Conservation (phyloP, 2,797 vertebrate species). For the Babyrousa celebensis region DNA sequence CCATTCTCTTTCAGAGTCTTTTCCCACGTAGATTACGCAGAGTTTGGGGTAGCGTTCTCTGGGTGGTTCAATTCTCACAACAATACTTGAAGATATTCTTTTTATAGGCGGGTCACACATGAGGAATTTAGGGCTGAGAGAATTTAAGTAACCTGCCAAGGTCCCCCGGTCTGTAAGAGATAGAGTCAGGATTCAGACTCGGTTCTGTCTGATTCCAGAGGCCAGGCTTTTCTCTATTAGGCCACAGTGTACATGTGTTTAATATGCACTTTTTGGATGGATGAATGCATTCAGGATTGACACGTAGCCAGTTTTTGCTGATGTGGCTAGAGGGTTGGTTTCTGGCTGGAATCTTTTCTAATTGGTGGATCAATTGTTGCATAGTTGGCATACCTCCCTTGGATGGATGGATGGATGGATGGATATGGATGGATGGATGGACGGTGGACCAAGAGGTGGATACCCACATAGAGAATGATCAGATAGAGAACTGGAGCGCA, state of each 20-base stretch:
- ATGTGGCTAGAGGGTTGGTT: not conserved
- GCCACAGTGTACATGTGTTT: not conserved
- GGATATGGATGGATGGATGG: not conserved
- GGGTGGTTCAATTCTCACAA: not conserved
- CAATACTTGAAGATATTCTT: not conserved
- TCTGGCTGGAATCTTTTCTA: conserved; percentile 14
- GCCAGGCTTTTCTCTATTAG: not conserved
- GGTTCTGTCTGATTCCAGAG: not conserved
- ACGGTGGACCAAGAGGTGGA: not conserved
- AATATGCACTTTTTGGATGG: not conserved
- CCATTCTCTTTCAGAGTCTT: too few species aligned
- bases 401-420: not conserved
- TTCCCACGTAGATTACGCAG: too few species aligned
- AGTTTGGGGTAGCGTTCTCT: too few species aligned
- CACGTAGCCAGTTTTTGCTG: not conserved
- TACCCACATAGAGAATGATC: not conserved
- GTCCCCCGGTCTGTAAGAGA: not conserved
- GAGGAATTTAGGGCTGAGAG: not conserved
- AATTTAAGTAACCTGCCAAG: conserved; percentile 10
- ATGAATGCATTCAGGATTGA: not conserved
- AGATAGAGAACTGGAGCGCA: not conserved
- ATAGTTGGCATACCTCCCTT: not conserved
- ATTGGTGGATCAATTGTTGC: not conserved
- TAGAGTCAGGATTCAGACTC: not conserved
- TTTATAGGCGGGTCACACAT: not conserved